A percentile compares a stretch with the other conserved stretches of the same genome.
Conservation (phyloP, 2,888 invertebrate species). For the Ormyrus nitidulus region DNA sequence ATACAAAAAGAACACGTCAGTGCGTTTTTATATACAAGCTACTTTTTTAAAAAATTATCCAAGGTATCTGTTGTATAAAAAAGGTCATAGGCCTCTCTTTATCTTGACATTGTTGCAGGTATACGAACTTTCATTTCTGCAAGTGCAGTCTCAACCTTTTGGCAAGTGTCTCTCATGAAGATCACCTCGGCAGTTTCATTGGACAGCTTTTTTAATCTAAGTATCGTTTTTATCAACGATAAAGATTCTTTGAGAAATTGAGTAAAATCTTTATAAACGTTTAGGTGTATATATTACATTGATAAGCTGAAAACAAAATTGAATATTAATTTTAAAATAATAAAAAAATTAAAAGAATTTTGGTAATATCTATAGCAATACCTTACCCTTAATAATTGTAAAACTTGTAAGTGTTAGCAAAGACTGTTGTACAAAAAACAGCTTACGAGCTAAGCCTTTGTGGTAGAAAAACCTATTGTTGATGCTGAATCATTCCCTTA, state of each 20-base stretch:
- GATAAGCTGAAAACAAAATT: conserved; percentile 31
- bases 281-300: conserved; percentile 19
- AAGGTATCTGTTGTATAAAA: conserved; percentile 36
- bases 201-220: conserved; percentile 9
- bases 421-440: conserved; percentile 25
- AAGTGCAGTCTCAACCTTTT: conserved; percentile 36
- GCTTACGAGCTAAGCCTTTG: conserved; percentile 13
- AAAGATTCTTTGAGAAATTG: background rate
- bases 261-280: conserved; percentile 15
- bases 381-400: conserved; percentile 26
- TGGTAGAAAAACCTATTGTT: conserved; percentile 17
- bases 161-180: conserved; percentile 36
- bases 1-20: conserved; percentile 35
- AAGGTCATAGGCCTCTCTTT: conserved; percentile 39
- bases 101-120: conserved; percentile 21
- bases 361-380: background rate
- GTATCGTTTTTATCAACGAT: conserved; percentile 2
- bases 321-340: background rate
- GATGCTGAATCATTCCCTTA: conserved; percentile 30
- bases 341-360: background rate
- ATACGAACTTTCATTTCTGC: conserved; percentile 35
- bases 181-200: conserved; percentile 47
- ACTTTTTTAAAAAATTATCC: conserved; percentile 20
- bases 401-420: conserved; percentile 31
- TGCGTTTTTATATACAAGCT: conserved; percentile 26